A percentile compares a stretch with the other conserved stretches of the same genome.
Evolutionary conservation across 2,113 vertebrate genomes (phyloP).

Genomic region (Ploceus nigricollis): DNA sequence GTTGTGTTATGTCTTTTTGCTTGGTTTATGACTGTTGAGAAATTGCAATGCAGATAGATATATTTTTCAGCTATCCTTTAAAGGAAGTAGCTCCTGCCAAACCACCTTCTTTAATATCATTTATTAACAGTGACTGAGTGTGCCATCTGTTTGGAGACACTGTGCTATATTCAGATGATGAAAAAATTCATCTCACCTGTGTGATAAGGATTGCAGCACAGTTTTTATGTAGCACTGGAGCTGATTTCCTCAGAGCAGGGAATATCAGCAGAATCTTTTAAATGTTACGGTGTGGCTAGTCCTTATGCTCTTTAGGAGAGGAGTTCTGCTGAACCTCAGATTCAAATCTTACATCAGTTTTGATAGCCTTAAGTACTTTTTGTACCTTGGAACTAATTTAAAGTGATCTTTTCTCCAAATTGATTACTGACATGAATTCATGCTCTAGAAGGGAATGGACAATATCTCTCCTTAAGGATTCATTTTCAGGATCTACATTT

Average conservation of each 20-base stretch:
- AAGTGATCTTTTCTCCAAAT: not conserved
- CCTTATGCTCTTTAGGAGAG: not conserved
- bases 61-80: not conserved
- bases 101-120: not conserved
- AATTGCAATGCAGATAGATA: not conserved
- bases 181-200: not conserved
- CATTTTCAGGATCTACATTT: not conserved
- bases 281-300: not conserved
- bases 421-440: not conserved
- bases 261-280: not conserved
- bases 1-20: not conserved
- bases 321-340: not conserved
- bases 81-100: not conserved
- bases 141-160: not conserved
- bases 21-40: slow-evolving; percentile 1
- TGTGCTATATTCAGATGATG: not conserved
- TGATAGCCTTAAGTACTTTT: not conserved
- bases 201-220: not conserved
- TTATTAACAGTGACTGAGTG: not conserved
- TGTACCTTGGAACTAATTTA: not conserved
- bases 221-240: not conserved
- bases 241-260: not conserved
- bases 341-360: not conserved
- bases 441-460: not conserved
- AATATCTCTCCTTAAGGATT: not conserved